Evolutionary conservation across 2,113 vertebrate genomes (phyloP).

Genomic region (Anoura caudifer): DNA sequence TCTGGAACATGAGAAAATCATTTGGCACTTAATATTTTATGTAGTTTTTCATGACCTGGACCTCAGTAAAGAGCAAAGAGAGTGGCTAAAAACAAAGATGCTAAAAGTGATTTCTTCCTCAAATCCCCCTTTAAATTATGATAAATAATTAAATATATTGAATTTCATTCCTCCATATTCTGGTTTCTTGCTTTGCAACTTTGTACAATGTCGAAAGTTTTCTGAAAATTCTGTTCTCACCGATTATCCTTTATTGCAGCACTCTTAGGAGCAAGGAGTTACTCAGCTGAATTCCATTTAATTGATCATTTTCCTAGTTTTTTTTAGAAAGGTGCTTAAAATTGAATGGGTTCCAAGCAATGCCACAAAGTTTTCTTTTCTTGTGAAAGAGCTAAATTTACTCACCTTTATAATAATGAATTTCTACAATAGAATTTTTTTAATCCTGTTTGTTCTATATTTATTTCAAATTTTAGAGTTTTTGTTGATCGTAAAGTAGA

Average conservation of each 20-base stretch:
- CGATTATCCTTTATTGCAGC: neutral
- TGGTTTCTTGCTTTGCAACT: fast-evolving
- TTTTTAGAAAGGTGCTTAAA: neutral
- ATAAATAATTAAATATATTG: neutral
- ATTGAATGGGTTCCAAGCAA: neutral
- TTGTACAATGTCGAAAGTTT: too few species aligned
- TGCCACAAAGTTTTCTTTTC: neutral
- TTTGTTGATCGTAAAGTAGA: neutral
- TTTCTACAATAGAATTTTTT: neutral
- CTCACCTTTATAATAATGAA: neutral
- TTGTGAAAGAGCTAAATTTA: neutral
- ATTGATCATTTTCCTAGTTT: neutral
- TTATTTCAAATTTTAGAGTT: neutral
- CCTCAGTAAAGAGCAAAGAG: neutral
- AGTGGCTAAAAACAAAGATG: neutral
- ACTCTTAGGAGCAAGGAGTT: neutral
- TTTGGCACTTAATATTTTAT: neutral
- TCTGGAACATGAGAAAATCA: neutral
- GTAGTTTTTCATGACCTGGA: neutral
- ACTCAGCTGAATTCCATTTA: neutral
- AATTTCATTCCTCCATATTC: neutral
- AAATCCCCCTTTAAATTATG: neutral
- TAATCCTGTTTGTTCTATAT: neutral
- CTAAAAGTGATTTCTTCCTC: neutral
- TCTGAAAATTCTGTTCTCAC: neutral